Conservation (phyloP, 2,113 vertebrate species). For the Platysteira castanea region DNA sequence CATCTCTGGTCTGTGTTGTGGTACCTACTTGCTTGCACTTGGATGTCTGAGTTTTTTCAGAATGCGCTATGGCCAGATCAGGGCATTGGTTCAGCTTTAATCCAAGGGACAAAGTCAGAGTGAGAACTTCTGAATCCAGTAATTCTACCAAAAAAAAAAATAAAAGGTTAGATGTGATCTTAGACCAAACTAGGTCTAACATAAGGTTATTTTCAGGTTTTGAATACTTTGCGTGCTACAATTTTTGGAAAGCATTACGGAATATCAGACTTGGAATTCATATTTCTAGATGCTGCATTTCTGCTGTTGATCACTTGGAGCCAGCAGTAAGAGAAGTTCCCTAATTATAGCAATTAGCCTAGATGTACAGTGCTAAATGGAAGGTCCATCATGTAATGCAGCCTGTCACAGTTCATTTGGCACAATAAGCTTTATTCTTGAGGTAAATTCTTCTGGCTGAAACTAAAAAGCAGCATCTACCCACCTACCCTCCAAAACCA, state of each 20-base stretch:
- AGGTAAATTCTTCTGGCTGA: neutral
- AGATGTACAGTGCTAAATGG: neutral
- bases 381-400: neutral
- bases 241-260: neutral
- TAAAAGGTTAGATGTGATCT: neutral
- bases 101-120: neutral
- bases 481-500: fast-evolving
- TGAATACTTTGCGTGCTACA: neutral
- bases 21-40: neutral
- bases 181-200: neutral
- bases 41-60: neutral
- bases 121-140: neutral
- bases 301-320: neutral
- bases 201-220: neutral
- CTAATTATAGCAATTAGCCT: neutral
- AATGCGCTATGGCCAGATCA: fast-evolving
- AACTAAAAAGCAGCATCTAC: neutral
- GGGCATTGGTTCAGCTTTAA: neutral
- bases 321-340: neutral
- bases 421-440: neutral
- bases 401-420: neutral
- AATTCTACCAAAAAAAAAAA: neutral
- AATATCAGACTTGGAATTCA: neutral
- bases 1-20: neutral
- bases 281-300: neutral